Evolutionary conservation across 2,113 vertebrate genomes (phyloP).

Genomic region (Catharus minimus): DNA sequence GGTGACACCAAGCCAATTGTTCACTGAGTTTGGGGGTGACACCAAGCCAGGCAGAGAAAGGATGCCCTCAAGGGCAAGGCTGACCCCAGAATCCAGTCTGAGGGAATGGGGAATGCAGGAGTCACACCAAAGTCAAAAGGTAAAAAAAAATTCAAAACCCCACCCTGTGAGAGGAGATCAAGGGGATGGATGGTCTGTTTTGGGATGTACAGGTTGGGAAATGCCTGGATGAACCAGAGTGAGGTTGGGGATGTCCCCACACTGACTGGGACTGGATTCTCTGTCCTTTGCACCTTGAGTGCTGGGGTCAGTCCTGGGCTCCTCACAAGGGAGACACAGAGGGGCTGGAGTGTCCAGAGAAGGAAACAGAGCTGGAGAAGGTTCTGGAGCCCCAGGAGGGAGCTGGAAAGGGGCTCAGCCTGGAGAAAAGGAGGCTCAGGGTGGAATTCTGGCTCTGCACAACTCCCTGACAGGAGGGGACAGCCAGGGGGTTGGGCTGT

Average conservation of each 20-base stretch:
- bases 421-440: not conserved
- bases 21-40: not conserved
- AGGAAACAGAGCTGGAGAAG: rapidly evolving
- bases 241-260: rapidly evolving
- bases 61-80: not conserved
- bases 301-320: rapidly evolving
- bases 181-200: not conserved
- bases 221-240: not conserved
- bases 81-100: not conserved
- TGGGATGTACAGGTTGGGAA: not conserved
- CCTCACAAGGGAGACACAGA: no score
- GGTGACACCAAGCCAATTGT: not conserved
- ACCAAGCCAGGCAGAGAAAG: not conserved
- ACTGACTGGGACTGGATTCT: rapidly evolving
- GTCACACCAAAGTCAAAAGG: not conserved
- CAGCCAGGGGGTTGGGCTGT: not conserved
- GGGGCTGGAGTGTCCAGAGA: rapidly evolving
- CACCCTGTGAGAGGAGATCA: not conserved
- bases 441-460: no score
- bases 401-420: not conserved
- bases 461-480: no score
- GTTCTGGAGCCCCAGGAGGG: not conserved
- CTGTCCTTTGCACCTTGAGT: not conserved
- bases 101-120: not conserved
- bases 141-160: not conserved